Evolutionary conservation across 1,140 invertebrate species (phyloP), one percentile per base, ranked within the genome.

Genomic region (Bicyclus anynana): DNA sequence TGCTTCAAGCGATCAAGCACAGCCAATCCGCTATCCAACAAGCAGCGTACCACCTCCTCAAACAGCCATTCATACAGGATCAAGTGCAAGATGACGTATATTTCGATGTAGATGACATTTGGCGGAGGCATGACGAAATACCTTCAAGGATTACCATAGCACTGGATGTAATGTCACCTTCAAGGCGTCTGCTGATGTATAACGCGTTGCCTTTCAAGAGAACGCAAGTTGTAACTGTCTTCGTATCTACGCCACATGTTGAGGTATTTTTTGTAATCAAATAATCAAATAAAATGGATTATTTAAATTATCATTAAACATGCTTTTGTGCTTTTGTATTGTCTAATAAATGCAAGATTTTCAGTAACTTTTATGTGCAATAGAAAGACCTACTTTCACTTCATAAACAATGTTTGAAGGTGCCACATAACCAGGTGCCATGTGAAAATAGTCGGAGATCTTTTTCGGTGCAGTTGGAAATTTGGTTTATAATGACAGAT

Each of bases 1-100:
- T 96, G 91, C 62, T 93, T 18, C 76, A 89, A 42, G 93, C 94
- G 0, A 90, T 96, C 10, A 90, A 92, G 56, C 84, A 90, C 48
- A 91, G 91, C 63, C 93, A 95, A 67, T 90, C 92, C 53, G 91
- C 95, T 2, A 94, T 96, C 66, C 94, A 95, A 62, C 92, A 93
- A 68, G 90, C 92, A 2, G 90, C 93, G 0, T 92, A 94, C 77
- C 90, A 91, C 59, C 83, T 93, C 5, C 79, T 93, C 0, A 90
- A 90, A 21, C 89, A 91, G 57, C 89, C 90, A 0, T 38, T 60
- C 0, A 69, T 88, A n/a, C 40, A 67, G 26, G 80, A 86, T 2
- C 80, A 85, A 18, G 72, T 67, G 0, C 76, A 84, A 9, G 81
- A 88, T 13, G 86, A 89, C 59, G 67, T 85, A 2, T 90, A 80